These are phyloP conservation scores for Albula goreensis DNA, from an alignment of 2,113 vertebrate genomes.

Conservation along the genomic window DNA sequence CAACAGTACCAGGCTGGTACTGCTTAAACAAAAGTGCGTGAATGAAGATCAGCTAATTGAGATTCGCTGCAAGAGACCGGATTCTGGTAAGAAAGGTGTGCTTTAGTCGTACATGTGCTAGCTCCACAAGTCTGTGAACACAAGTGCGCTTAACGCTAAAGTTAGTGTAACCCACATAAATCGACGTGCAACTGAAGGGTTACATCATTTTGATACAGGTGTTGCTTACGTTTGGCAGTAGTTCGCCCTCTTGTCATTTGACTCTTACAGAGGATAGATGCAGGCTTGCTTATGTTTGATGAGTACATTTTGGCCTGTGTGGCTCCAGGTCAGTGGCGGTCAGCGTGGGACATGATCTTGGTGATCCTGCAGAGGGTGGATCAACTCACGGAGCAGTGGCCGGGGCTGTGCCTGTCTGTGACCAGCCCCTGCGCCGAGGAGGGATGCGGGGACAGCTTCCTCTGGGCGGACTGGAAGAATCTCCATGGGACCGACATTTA, in stretches of 20 bases:
- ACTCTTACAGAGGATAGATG: too few relatives aligned
- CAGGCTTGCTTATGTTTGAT: not conserved
- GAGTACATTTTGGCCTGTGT: not conserved
- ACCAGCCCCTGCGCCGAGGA: conserved; percentile 52
- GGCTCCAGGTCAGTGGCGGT: conserved; percentile 26
- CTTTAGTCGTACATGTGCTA: not conserved
- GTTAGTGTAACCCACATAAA: too few relatives aligned
- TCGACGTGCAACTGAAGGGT: too few relatives aligned
- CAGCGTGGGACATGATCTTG: conserved; percentile 60
- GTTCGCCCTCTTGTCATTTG: too few relatives aligned
- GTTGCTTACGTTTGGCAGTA: too few relatives aligned
- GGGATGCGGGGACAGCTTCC: conserved; percentile 46
- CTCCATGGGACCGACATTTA: conserved; percentile 24
- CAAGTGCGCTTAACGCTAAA: too few relatives aligned
- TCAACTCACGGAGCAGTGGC: conserved; percentile 60
- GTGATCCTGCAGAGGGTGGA: conserved; percentile 46
- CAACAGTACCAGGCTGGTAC: conserved; percentile 54
- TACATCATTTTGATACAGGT: too few relatives aligned
- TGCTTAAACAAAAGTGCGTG: conserved; percentile 59
- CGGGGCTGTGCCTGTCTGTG: conserved; percentile 52
- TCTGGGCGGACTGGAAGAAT: conserved; percentile 60
- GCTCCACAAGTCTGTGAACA: too few relatives aligned
- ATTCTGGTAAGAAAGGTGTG: conserved; percentile 32
- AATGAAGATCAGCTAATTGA: conserved; percentile 64
- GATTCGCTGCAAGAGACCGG: conserved; percentile 59